Conservation (phyloP, 1,140 invertebrate genomes). For the Calycopis cecrops region DNA sequence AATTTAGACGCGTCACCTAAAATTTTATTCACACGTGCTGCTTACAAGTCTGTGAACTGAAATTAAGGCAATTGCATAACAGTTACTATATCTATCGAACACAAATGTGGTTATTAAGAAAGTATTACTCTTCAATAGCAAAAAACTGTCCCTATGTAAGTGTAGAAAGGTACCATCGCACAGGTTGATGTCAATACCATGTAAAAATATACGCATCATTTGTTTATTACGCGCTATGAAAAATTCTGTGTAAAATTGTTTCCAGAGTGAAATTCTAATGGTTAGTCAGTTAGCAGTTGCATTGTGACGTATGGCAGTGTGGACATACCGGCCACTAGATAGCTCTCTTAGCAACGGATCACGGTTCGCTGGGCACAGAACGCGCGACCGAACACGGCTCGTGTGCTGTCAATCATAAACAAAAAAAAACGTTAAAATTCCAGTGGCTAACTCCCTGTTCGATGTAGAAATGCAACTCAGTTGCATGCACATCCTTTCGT, state of each 20-base stretch:
- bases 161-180: too few species aligned
- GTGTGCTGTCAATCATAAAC: conserved; percentile 74
- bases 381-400: conserved; percentile 66
- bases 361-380: conserved; percentile 57
- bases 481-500: conserved; percentile 14
- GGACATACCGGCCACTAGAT: conserved; percentile 43
- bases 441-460: conserved; percentile 56
- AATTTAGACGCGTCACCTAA: too few species aligned
- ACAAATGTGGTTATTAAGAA: too few species aligned
- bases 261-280: conserved; percentile 4
- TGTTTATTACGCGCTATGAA: too few species aligned
- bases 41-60: too few species aligned
- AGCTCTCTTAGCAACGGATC: conserved; percentile 62
- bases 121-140: too few species aligned
- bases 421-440: conserved; percentile 60
- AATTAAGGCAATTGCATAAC: too few species aligned
- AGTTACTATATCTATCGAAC: too few species aligned
- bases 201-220: too few species aligned
- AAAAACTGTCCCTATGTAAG: too few species aligned
- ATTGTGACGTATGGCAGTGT: conserved; percentile 29
- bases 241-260: not conserved
- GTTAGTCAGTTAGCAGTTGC: not conserved
- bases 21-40: too few species aligned
- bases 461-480: conserved; percentile 29
- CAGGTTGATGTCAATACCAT: too few species aligned